phyloP scores from a whole-genome alignment of 2,797 vertebrate genomes.

The Dallia pectoralis region DNA sequence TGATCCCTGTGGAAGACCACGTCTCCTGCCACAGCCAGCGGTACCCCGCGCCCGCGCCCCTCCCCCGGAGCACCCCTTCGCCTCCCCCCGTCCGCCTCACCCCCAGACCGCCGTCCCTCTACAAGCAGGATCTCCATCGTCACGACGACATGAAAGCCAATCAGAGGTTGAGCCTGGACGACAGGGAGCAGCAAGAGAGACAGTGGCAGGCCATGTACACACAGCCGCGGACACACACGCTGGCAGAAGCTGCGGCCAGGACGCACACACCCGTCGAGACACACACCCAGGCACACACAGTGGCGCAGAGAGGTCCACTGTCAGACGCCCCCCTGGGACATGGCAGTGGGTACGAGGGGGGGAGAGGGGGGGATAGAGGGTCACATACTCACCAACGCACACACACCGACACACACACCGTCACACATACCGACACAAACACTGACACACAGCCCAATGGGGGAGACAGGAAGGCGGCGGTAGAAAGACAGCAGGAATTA shows the following conservation, averaged over 20 bases:
- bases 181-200: slow-evolving; percentile 53
- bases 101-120: slow-evolving; percentile 48
- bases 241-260: slow-evolving; percentile 35
- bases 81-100: slow-evolving; percentile 32
- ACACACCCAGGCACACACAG: not conserved
- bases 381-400: not conserved
- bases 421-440: not conserved
- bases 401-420: not conserved
- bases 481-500: slow-evolving; percentile 49
- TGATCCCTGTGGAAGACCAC: slow-evolving; percentile 90
- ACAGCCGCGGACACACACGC: slow-evolving; percentile 45
- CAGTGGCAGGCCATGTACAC: slow-evolving; percentile 68
- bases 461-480: not conserved
- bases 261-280: not conserved
- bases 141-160: slow-evolving; percentile 73
- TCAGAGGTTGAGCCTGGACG: slow-evolving; percentile 61
- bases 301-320: not conserved
- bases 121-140: slow-evolving; percentile 73
- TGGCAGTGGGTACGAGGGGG: slow-evolving; percentile 1
- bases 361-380: not conserved
- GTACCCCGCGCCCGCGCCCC: slow-evolving; percentile 34
- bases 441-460: not conserved
- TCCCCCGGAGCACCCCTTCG: slow-evolving; percentile 37
- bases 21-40: slow-evolving; percentile 83
- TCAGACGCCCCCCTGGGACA: not conserved